Evolutionary conservation across 2,113 vertebrate genomes (phyloP), one percentile per base, ranked within the genome.

Genomic region (Lucifuga dentata): DNA sequence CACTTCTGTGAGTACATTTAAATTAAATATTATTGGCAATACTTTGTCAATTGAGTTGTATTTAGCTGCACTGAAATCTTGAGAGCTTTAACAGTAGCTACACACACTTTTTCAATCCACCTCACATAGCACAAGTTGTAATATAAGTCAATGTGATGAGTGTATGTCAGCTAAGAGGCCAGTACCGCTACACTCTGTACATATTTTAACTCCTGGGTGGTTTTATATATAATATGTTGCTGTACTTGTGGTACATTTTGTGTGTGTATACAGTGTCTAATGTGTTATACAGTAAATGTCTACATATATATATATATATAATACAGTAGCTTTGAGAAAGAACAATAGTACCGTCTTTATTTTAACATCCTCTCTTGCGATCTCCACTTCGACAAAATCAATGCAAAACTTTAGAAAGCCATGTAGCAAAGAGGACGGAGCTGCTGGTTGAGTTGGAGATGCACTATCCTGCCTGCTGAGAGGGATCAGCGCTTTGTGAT

Each of bases 381-480:
- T 76, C 65, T 85, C 59, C 39, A 64, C 69, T 73, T 23, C 50
- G 73, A 81, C 32, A 51, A 76, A 84, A 57, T 40, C 49, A 36
- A 19, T 9, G 26, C 17, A 9, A 59, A 26, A 62, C 32, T 71
- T 11, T 33, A 16, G 16, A 68, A 68, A 78, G 66, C 44, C 2
- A 39, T 10, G 76, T 65, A 53, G 58, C 56, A 58, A 64, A 57
- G 71, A 76, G 62, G 71, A 71, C 44, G 35, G 74, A 73, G 64
- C 69, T 80, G 81, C 80, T 88, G 86, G 83, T 85, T 73, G 76
- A 80, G 82, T 70, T 77, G 32, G 48, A 75, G 64, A 77, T 50
- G 2, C 56, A 67, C 51, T 59, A 26, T 73, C 69, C 75, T 62
- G 72, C 65, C 72, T 46, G 72, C 73, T 73, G 76, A 82, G 73